These are phyloP conservation scores for Tachysurus vachellii DNA, from an alignment of 2,113 vertebrate genomes.

Conservation along the genomic window DNA sequence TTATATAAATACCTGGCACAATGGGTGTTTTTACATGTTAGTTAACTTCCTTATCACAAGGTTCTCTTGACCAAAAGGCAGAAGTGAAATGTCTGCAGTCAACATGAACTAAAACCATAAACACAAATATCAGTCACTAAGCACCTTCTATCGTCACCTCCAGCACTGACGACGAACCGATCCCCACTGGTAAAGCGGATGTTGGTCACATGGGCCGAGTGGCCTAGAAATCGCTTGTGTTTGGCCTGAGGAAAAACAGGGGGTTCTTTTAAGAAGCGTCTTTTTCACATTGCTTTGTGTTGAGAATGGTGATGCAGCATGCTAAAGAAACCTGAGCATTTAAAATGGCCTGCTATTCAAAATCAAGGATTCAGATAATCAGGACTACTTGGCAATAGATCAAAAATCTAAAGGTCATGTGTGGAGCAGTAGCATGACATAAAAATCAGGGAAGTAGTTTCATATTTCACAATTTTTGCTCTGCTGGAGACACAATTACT, in stretches of 20 bases:
- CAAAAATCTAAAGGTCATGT: background rate
- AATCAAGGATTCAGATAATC: background rate
- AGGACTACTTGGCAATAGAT: background rate
- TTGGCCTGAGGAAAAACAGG: slow-evolving; percentile 80
- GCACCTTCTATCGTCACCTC: slow-evolving; percentile 96
- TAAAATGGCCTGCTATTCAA: background rate
- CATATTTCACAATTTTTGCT: background rate
- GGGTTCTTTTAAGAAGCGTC: background rate
- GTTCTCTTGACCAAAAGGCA: background rate
- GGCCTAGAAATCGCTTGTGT: slow-evolving; percentile 96
- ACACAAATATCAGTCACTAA: background rate
- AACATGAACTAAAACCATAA: background rate
- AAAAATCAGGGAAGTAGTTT: background rate
- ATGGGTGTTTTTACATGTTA: background rate
- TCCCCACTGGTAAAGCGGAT: slow-evolving; percentile 92
- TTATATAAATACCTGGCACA: no score
- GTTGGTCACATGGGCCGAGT: slow-evolving; percentile 94
- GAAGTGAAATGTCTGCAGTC: slow-evolving; percentile 13
- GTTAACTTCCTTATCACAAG: background rate
- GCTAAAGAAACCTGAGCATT: background rate
- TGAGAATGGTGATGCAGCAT: background rate
- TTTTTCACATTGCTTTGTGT: slow-evolving; percentile 3
- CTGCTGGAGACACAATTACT: background rate
- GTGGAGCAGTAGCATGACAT: background rate
- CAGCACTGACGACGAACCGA: slow-evolving; percentile 89